Evolutionary conservation across 2,113 vertebrate genomes (phyloP).

Genomic region (Dinomys branickii): DNA sequence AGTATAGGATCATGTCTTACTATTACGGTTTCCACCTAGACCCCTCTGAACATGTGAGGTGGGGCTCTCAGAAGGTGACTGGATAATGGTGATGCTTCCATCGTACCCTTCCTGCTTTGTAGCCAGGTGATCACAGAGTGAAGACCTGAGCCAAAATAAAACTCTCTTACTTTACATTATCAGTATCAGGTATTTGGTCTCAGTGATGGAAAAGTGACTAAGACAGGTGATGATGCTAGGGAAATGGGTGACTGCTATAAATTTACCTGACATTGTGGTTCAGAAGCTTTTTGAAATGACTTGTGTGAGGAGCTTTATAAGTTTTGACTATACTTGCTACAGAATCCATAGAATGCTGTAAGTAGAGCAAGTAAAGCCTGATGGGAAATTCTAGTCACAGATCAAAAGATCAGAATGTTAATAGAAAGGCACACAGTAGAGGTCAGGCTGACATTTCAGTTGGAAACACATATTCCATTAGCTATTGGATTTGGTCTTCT

Average conservation of each 20-base stretch:
- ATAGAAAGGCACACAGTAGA: no score
- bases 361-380: neutral
- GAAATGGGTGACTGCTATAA: neutral
- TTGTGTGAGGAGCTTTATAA: neutral
- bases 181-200: neutral
- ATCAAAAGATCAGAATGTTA: neutral
- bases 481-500: no score
- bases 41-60: neutral
- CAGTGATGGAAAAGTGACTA: neutral
- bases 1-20: neutral
- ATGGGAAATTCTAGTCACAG: neutral
- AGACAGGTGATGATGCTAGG: neutral
- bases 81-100: neutral
- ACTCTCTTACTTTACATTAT: neutral
- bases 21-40: neutral
- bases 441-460: no score
- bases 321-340: neutral
- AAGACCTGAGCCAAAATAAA: neutral
- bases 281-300: neutral
- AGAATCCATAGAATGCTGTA: neutral
- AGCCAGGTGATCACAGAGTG: neutral
- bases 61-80: neutral
- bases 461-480: no score
- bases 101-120: neutral
- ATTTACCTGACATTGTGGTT: neutral